These are phyloP conservation scores for Platerodrilus igneus DNA, from an alignment of 2,888 invertebrate genomes.

Conservation along the genomic window DNA sequence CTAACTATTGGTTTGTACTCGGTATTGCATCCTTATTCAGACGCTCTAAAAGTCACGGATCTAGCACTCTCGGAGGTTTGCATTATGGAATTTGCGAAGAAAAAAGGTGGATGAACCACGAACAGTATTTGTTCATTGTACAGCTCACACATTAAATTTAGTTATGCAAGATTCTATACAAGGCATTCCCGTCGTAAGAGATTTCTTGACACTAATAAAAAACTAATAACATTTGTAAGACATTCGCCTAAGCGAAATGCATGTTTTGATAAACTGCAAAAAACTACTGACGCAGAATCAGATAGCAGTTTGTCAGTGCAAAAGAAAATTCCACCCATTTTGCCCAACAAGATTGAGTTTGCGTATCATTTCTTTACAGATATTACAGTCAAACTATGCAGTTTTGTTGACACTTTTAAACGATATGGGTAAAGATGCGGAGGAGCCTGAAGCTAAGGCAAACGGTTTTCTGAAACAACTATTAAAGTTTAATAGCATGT, in stretches of 20 bases:
- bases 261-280: constrained; percentile 3
- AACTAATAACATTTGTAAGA: no score
- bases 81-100: no score
- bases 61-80: no score
- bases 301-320: not conserved
- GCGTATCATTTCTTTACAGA: constrained; percentile 1
- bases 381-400: constrained; percentile 3
- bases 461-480: constrained; percentile 3
- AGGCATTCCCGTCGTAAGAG: no score
- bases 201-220: no score
- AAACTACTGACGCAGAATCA: constrained; percentile 1
- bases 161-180: no score
- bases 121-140: no score
- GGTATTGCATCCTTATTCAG: no score
- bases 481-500: constrained; percentile 2
- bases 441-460: constrained; percentile 2
- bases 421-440: constrained; percentile 3
- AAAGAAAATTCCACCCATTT: not conserved
- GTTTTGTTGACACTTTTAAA: constrained; percentile 3
- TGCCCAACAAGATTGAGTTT: constrained; percentile 3
- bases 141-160: no score
- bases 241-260: constrained; percentile 3
- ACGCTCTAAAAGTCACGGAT: no score
- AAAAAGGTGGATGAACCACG: no score
- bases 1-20: no score